Evolutionary conservation across 2,113 vertebrate species (phyloP).

Genomic region (Sula dactylatra): DNA sequence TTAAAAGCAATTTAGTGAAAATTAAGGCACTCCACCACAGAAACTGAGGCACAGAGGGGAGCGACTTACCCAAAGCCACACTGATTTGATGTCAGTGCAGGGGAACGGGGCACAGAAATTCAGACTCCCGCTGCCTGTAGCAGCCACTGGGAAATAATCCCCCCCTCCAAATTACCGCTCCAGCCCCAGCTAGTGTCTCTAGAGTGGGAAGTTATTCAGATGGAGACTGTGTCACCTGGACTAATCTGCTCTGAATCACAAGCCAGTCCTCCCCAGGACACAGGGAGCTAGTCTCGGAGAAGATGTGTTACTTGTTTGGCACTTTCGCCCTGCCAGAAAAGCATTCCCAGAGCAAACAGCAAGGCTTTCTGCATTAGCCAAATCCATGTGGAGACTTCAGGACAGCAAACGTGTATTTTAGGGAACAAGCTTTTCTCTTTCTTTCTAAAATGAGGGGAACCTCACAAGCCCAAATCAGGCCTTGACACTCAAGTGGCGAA

Average conservation of each 20-base stretch:
- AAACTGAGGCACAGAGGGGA: background rate
- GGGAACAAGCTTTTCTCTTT: too few species aligned
- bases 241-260: background rate
- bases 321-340: fast-evolving
- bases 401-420: background rate
- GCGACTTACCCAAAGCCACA: fast-evolving
- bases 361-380: background rate
- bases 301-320: background rate
- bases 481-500: background rate
- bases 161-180: too few species aligned
- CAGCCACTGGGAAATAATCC: background rate
- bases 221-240: background rate
- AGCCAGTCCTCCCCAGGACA: background rate
- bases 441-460: background rate
- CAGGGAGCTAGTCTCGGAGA: background rate
- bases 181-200: background rate
- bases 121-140: background rate
- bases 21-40: fast-evolving
- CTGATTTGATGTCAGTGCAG: background rate
- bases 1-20: background rate
- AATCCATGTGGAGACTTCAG: background rate
- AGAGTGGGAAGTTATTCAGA: too few species aligned
- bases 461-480: background rate
- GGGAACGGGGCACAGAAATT: background rate
- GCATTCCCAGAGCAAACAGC: background rate